Evolutionary conservation across 2,888 invertebrate genomes (phyloP), one percentile per base, ranked within the genome.

Genomic region (Mechanitis messenoides): DNA sequence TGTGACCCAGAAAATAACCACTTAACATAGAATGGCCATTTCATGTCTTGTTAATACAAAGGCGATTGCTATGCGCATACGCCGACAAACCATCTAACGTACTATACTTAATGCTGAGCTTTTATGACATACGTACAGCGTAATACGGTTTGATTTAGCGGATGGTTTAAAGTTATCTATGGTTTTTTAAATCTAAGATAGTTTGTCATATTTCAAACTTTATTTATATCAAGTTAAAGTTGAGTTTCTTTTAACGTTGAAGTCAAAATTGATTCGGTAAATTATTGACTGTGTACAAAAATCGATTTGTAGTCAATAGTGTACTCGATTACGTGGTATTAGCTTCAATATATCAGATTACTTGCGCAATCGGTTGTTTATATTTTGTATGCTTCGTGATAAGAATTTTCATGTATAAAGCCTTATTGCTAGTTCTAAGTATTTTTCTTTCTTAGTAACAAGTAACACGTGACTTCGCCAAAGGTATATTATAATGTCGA

Each of bases 1-100:
- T 69, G 67, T 78, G 81, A 81, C 82, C 83, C 73, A 83, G 71
- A 80, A 79, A 68, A 72, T 67, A 68, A 59, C 63, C 70, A 73
- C 74, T 84, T 84, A 77, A 74, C 84, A 85, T 84, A 81, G 80
- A 85, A 85, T 83, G 80, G 80, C 74, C 75, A 79, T 80, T 82
- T 80, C 74, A 74, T 70, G 73, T 73, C 72, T 75, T 66, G 72
- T 79, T 78, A 79, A 62, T 79, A 84, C 84, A 83, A 83, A 75
- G 11, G 77, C 56, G 58, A 57, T 65, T 74, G 66, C 56, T 53
- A 45, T 62, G 65, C 72, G 72, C 67, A 67, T 68, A 72, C 69
- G 71, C 70, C 31, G 31, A 31, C 50, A 31, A 50, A 31, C 31
- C 9, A 31, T 50, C 3, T 50, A 31, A 31, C 31, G 3, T 50